These are phyloP conservation scores for Drosophila antonietae DNA, from an alignment of 2,888 invertebrate genomes.

Conservation along the genomic window DNA sequence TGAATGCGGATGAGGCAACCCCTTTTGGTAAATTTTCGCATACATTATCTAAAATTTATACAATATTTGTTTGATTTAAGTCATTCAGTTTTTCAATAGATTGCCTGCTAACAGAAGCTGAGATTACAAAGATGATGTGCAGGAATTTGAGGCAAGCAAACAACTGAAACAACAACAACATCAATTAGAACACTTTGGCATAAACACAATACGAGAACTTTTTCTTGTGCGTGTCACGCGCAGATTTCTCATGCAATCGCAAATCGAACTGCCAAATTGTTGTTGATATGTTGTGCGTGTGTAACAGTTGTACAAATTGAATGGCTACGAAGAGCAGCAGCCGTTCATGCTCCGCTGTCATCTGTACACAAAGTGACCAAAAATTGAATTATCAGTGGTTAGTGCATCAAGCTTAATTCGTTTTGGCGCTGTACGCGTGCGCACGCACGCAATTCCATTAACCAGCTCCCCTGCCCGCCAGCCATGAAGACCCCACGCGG, in stretches of 20 bases:
- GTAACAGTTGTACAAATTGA: constrained; percentile 75
- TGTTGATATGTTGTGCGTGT: constrained; percentile 65
- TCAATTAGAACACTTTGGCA: constrained; percentile 67
- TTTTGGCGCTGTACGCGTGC: constrained; percentile 83
- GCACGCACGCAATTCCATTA: constrained; percentile 80
- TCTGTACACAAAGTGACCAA: constrained; percentile 33
- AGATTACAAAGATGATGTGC: constrained; percentile 73
- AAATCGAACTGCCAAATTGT: constrained; percentile 80
- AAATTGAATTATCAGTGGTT: constrained; percentile 83
- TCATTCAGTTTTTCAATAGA: constrained; percentile 48
- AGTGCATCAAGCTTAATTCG: constrained; percentile 81
- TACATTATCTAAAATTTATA: constrained; percentile 65
- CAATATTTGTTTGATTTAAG: constrained; percentile 43
- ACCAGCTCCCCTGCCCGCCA: not conserved
- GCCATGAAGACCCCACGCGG: constrained; percentile 57
- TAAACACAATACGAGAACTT: constrained; percentile 35
- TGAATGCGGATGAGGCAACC: constrained; percentile 17
- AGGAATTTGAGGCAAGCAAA: constrained; percentile 41
- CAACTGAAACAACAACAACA: constrained; percentile 35
- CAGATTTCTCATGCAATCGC: constrained; percentile 72
- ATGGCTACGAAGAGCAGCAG: constrained; percentile 33
- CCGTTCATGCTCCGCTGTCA: constrained; percentile 12
- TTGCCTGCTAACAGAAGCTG: constrained; percentile 69
- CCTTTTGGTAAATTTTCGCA: constrained; percentile 51
- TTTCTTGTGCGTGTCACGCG: constrained; percentile 71